Evolutionary conservation across 2,113 vertebrate genomes (phyloP).

Genomic region (Sinocyclocheilus maitianheensis): DNA sequence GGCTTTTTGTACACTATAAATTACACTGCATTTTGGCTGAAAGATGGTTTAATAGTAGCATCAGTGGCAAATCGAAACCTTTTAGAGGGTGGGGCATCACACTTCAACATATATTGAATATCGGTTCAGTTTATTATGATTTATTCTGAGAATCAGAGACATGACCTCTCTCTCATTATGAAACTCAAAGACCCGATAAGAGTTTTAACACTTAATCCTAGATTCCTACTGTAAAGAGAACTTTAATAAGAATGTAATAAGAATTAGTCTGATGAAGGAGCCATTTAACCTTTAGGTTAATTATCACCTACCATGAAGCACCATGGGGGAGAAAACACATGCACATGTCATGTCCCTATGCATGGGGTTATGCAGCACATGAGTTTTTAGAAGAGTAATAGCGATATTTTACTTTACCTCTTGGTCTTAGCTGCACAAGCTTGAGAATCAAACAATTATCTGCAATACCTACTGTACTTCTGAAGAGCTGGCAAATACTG

Average conservation of each 20-base stretch:
- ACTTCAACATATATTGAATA: not conserved
- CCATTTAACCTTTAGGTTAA: constrained; percentile 9
- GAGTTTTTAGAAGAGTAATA: not conserved
- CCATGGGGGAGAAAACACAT: not conserved
- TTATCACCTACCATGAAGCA: not conserved
- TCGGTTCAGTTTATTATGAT: not conserved
- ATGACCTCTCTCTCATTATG: constrained; percentile 14
- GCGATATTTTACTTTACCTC: not conserved
- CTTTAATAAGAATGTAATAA: constrained; percentile 20
- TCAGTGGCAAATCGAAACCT: not conserved
- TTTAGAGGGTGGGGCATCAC: constrained; percentile 1
- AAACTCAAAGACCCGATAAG: not conserved
- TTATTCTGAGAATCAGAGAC: constrained; percentile 6
- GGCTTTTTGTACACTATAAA: constrained; percentile 8
- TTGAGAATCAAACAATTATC: not conserved
- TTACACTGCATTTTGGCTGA: constrained; percentile 15
- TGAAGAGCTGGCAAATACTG: not conserved
- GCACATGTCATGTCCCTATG: not conserved
- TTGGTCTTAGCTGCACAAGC: not conserved
- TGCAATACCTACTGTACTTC: not conserved
- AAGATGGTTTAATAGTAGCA: not conserved
- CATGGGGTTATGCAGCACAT: not conserved
- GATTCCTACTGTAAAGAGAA: not conserved
- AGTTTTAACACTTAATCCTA: constrained; percentile 3
- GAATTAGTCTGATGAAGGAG: not conserved